phyloP scores from a whole-genome alignment of 2,797 vertebrate species.

The Macroramphosus scolopax region DNA sequence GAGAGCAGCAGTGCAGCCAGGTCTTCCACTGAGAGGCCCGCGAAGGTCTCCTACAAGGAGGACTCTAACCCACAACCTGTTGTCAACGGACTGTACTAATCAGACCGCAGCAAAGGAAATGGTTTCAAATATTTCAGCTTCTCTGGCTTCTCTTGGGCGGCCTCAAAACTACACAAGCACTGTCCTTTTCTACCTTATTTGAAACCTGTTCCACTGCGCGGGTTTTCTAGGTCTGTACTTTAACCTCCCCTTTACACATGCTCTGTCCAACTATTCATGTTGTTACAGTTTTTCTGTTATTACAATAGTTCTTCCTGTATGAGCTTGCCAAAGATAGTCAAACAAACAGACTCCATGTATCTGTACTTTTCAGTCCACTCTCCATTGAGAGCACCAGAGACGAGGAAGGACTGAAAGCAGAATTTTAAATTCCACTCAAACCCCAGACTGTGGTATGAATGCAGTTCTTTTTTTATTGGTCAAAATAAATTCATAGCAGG shows the following conservation, averaged over 20 bases:
- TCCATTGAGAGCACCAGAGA: slow-evolving; percentile 84
- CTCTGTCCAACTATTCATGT: slow-evolving; percentile 86
- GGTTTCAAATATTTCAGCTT: slow-evolving; percentile 63
- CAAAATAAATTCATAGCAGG: slow-evolving; percentile 44
- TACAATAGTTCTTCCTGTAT: slow-evolving; percentile 97
- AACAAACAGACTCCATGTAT: slow-evolving; percentile 88
- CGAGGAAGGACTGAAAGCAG: slow-evolving; percentile 70
- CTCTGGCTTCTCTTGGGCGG: slow-evolving; percentile 49
- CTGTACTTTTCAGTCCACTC: slow-evolving; percentile 91
- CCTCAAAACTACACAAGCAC: slow-evolving; percentile 52
- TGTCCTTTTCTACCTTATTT: slow-evolving; percentile 58
- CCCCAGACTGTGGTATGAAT: slow-evolving; percentile 61
- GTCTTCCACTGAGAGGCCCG: slow-evolving; percentile 79
- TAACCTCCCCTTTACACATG: slow-evolving; percentile 58
- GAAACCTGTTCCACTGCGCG: slow-evolving; percentile 56
- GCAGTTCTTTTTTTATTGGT: slow-evolving; percentile 50
- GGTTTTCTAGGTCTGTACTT: slow-evolving; percentile 36
- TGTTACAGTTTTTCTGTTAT: slow-evolving; percentile 77
- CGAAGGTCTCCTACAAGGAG: slow-evolving; percentile 75
- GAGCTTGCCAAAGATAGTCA: slow-evolving; percentile 99
- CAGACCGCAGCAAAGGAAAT: slow-evolving; percentile 33
- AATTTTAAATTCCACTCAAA: slow-evolving; percentile 58
- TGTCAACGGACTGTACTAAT: slow-evolving; percentile 94
- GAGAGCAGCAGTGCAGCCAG: slow-evolving; percentile 47
- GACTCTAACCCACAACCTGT: slow-evolving; percentile 83